Evolutionary conservation across 2,113 vertebrate species (phyloP).

Genomic region (Brachionichthys hirsutus): DNA sequence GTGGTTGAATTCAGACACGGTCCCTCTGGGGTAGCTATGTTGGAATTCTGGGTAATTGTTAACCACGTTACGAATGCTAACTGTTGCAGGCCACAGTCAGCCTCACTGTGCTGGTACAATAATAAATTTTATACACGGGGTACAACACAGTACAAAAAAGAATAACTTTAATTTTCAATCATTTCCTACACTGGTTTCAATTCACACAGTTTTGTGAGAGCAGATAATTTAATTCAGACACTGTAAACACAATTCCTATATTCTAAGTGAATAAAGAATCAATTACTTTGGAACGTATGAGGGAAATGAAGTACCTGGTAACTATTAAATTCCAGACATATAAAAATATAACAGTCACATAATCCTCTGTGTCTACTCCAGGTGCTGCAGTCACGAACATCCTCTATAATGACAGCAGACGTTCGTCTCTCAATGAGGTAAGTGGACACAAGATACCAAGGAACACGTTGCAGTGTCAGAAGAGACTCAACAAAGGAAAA

Average conservation of each 20-base stretch:
- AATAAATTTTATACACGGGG: slow-evolving; percentile 29
- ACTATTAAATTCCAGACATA: slow-evolving; percentile 43
- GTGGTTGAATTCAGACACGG: slow-evolving; percentile 6
- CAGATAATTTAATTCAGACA: slow-evolving; percentile 57
- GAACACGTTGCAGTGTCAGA: slow-evolving; percentile 4
- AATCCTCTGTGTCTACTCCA: slow-evolving; percentile 35
- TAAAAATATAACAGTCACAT: slow-evolving; percentile 40
- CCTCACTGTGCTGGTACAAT: slow-evolving; percentile 1
- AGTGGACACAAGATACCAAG: slow-evolving; percentile 6
- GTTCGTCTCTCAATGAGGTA: slow-evolving; percentile 6
- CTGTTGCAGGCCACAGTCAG: slow-evolving; percentile 3
- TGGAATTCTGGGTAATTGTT: slow-evolving; percentile 26
- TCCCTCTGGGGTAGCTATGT: slow-evolving; percentile 19
- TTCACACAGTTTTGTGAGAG: slow-evolving; percentile 35
- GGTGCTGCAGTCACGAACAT: slow-evolving; percentile 27
- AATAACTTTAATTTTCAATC: slow-evolving; percentile 43
- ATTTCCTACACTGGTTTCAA: slow-evolving; percentile 35
- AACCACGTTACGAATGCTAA: slow-evolving; percentile 1
- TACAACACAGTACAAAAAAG: slow-evolving; percentile 19
- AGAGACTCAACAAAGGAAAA: slow-evolving; percentile 7
- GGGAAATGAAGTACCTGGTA: slow-evolving; percentile 44
- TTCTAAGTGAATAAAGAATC: slow-evolving; percentile 56
- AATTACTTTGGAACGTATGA: slow-evolving; percentile 53
- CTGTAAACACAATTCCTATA: slow-evolving; percentile 40
- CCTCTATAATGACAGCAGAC: slow-evolving; percentile 19